Percentiles rank a stretch among this genome's conserved stretches.
These are phyloP conservation scores for Zophobas atratus DNA, from an alignment of 1,140 invertebrate species.

Conservation along the genomic window DNA sequence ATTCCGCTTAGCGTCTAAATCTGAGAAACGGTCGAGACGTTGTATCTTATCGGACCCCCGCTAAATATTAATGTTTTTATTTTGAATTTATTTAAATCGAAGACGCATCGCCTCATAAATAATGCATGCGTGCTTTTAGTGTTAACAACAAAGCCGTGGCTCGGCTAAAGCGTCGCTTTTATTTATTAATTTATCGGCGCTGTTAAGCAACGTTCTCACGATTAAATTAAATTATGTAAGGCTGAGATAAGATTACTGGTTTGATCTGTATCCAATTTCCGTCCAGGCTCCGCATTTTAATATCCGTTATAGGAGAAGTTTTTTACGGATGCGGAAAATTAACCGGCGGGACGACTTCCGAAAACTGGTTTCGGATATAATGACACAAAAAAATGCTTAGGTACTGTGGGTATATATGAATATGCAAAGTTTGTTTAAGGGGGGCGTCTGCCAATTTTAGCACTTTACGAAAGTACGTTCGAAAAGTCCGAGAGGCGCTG, in stretches of 20 bases:
- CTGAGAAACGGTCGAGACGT: background rate
- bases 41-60: background rate
- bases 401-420: no score
- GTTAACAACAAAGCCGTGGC: slow-evolving; percentile 24
- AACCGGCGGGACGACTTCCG: no score
- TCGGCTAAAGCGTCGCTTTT: background rate
- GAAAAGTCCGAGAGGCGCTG: no score
- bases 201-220: slow-evolving; percentile 39
- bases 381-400: no score
- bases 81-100: slow-evolving; percentile 23
- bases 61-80: slow-evolving; percentile 15
- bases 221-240: slow-evolving; percentile 48
- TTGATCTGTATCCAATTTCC: slow-evolving; percentile 15
- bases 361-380: no score
- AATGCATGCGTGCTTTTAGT: slow-evolving; percentile 3
- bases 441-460: no score
- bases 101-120: slow-evolving; percentile 5
- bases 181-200: slow-evolving; percentile 24
- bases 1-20: no score
- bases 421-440: no score
- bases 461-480: no score
- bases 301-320: background rate
- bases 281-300: slow-evolving; percentile 5
- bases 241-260: slow-evolving; percentile 27
- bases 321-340: no score